These are phyloP conservation scores for Riptortus pedestris DNA, from an alignment of 1,140 invertebrate genomes.

Conservation along the genomic window DNA sequence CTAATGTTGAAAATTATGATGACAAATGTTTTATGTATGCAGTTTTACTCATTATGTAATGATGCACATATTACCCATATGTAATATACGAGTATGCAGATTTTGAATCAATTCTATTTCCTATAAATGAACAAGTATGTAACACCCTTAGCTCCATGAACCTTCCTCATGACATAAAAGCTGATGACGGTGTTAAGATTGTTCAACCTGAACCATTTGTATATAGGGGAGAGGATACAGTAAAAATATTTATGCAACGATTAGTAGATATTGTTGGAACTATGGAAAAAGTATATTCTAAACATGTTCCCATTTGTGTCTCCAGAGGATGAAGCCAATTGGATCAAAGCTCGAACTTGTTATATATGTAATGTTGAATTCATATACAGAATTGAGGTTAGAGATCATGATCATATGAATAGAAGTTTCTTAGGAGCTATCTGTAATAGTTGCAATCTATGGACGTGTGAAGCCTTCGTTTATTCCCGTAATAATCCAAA, in stretches of 20 bases:
- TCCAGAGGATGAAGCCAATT: background rate
- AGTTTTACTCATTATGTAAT: background rate
- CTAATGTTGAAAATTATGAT: no score
- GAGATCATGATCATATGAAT: slow-evolving; percentile 2
- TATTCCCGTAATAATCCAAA: slow-evolving; percentile 3
- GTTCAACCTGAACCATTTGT: no score
- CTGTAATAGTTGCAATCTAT: background rate
- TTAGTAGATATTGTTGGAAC: background rate
- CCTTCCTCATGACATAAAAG: background rate
- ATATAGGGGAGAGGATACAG: background rate
- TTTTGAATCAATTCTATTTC: background rate
- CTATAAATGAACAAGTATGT: no score
- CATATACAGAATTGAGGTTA: background rate
- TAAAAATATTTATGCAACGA: background rate
- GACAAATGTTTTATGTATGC: slow-evolving; percentile 8
- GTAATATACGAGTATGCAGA: background rate
- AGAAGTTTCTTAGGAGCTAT: background rate
- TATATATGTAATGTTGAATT: background rate
- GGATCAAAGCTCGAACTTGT: background rate
- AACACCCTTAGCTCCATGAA: background rate
- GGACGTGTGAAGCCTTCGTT: background rate
- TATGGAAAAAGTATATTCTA: background rate
- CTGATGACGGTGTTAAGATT: background rate
- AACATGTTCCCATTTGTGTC: background rate
- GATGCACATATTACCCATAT: background rate